Percentiles rank a stretch among this genome's conserved stretches.
Evolutionary conservation across 1,140 invertebrate species (phyloP).

Genomic region (Luehdorfia chinensis): DNA sequence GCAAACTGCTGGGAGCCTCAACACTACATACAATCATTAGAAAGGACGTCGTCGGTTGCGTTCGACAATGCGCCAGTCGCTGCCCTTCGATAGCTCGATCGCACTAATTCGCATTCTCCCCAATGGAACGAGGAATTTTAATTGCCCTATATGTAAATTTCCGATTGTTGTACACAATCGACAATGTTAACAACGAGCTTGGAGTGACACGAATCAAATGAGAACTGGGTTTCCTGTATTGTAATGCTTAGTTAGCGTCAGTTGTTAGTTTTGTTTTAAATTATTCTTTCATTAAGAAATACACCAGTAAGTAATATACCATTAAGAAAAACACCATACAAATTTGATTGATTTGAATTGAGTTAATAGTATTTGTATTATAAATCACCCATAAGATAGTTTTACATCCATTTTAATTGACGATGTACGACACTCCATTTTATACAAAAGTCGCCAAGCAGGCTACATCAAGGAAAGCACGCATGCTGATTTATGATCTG

Average conservation of each 20-base stretch:
- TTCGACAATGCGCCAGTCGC: not conserved
- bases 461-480: too few species aligned
- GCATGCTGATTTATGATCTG: too few species aligned
- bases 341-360: too few species aligned
- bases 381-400: too few species aligned
- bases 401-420: too few species aligned
- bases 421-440: too few species aligned
- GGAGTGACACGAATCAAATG: slow-evolving; percentile 8
- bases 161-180: slow-evolving; percentile 11
- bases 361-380: not conserved
- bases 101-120: slow-evolving; percentile 10
- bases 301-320: too few species aligned
- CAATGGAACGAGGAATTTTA: slow-evolving; percentile 7
- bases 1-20: too few species aligned
- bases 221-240: not conserved
- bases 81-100: slow-evolving; percentile 2
- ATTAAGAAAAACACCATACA: too few species aligned
- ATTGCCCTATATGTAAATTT: slow-evolving; percentile 18
- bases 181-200: slow-evolving; percentile 13
- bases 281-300: too few species aligned
- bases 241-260: not conserved
- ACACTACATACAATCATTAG: slow-evolving; percentile 2
- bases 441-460: too few species aligned
- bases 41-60: slow-evolving; percentile 11
- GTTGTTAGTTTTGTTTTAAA: too few species aligned